Conservation (phyloP, 2,888 invertebrate genomes). For the Eustalomyia histrio region DNA sequence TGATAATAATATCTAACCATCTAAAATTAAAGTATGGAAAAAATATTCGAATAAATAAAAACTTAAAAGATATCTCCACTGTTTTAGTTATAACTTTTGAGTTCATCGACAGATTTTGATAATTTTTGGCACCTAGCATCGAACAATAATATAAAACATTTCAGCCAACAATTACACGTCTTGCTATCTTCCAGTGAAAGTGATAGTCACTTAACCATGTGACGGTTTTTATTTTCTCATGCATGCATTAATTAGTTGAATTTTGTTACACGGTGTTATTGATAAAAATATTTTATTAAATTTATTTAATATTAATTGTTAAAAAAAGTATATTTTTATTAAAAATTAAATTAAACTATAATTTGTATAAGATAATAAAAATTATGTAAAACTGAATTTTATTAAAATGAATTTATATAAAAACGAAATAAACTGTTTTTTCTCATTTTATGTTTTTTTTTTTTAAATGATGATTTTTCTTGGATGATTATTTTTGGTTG, state of each 20-base stretch:
- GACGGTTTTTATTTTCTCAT: too few relatives aligned
- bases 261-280: neutral
- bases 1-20: too few relatives aligned
- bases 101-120: neutral
- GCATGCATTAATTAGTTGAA: neutral
- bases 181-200: too few relatives aligned
- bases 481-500: conserved; percentile 76
- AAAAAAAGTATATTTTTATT: conserved; percentile 9
- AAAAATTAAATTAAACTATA: conserved; percentile 50
- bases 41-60: too few relatives aligned
- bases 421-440: conserved; percentile 69
- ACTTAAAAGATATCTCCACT: too few relatives aligned
- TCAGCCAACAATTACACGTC: too few relatives aligned
- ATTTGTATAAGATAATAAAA: conserved; percentile 57
- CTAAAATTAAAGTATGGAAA: too few relatives aligned
- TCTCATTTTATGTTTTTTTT: conserved; percentile 42
- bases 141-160: too few relatives aligned
- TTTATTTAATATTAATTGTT: conserved; percentile 6
- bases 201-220: too few relatives aligned
- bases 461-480: conserved; percentile 61
- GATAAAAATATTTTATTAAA: neutral
- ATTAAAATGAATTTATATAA: conserved; percentile 60
- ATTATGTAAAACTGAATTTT: conserved; percentile 62
- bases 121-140: too few relatives aligned
- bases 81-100: too few relatives aligned